These are phyloP conservation scores for Sialia sialis DNA, from an alignment of 2,113 vertebrate species.

Conservation along the genomic window DNA sequence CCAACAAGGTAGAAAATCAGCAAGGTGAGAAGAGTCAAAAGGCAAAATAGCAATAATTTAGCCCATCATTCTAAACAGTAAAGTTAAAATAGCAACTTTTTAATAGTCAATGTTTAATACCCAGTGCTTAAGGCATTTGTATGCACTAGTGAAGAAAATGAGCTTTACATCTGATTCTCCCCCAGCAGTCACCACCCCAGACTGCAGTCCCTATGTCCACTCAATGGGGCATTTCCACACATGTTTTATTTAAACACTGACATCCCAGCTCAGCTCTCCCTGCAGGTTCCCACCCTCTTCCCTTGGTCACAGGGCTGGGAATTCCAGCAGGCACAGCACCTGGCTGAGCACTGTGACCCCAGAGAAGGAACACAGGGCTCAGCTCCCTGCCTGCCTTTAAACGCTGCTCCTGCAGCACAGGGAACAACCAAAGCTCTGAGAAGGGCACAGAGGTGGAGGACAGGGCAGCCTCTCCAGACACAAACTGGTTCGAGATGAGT, in stretches of 20 bases:
- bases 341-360: neutral
- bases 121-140: neutral
- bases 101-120: neutral
- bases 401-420: neutral
- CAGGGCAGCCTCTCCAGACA: neutral
- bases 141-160: neutral
- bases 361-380: neutral
- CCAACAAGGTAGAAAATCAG: neutral
- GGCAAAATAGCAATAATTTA: neutral
- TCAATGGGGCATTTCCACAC: fast-evolving
- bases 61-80: fast-evolving
- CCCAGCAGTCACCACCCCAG: fast-evolving
- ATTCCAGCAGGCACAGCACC: neutral
- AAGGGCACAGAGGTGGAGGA: neutral
- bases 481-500: neutral
- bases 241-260: fast-evolving
- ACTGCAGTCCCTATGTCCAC: fast-evolving
- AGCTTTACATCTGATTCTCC: neutral
- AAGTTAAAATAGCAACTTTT: neutral
- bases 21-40: neutral
- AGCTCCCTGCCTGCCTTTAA: neutral
- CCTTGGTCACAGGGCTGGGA: too few relatives aligned
- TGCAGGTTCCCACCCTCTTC: neutral
- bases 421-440: neutral
- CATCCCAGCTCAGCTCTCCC: neutral